phyloP scores from a whole-genome alignment of 2,888 invertebrate species.

The Drosophila merina region DNA sequence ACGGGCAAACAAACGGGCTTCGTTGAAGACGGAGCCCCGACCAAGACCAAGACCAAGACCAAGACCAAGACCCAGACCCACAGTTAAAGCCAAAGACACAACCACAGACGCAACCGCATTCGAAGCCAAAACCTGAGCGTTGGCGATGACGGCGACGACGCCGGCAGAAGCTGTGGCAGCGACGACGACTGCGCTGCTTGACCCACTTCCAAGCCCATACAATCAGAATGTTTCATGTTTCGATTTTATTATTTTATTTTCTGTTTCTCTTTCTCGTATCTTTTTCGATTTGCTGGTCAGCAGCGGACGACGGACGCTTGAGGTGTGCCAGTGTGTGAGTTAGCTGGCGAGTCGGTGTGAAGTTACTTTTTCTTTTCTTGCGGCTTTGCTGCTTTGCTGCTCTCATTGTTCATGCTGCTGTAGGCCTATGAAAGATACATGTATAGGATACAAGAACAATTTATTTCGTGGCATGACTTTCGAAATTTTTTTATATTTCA shows the following conservation, averaged over 20 bases:
- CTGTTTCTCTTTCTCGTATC: slow-evolving; percentile 67
- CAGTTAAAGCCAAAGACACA: slow-evolving; percentile 39
- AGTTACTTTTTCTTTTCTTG: slow-evolving; percentile 77
- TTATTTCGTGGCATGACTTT: slow-evolving; percentile 74
- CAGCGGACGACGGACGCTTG: slow-evolving; percentile 39
- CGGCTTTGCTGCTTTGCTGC: slow-evolving; percentile 68
- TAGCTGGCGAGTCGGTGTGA: slow-evolving; percentile 54
- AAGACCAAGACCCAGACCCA: slow-evolving; percentile 44
- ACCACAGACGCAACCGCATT: slow-evolving; percentile 27
- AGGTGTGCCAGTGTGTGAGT: slow-evolving; percentile 24
- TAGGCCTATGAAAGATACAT: slow-evolving; percentile 74
- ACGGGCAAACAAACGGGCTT: slow-evolving; percentile 48
- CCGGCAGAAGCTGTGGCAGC: slow-evolving; percentile 19
- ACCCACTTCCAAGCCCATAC: slow-evolving; percentile 76
- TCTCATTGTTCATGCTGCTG: slow-evolving; percentile 69
- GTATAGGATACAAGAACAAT: slow-evolving; percentile 66
- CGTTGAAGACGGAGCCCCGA: slow-evolving; percentile 13
- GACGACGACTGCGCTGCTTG: slow-evolving; percentile 45
- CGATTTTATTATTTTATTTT: slow-evolving; percentile 78
- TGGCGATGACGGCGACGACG: slow-evolving; percentile 60
- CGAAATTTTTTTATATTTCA: slow-evolving; percentile 45
- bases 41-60: slow-evolving; percentile 35
- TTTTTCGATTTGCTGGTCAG: slow-evolving; percentile 70
- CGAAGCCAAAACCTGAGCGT: slow-evolving; percentile 66
- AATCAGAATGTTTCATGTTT: slow-evolving; percentile 83